Evolutionary conservation across 2,888 invertebrate genomes (phyloP), one percentile per base, ranked within the genome.

Genomic region (Eudasyphora cyanicolor): DNA sequence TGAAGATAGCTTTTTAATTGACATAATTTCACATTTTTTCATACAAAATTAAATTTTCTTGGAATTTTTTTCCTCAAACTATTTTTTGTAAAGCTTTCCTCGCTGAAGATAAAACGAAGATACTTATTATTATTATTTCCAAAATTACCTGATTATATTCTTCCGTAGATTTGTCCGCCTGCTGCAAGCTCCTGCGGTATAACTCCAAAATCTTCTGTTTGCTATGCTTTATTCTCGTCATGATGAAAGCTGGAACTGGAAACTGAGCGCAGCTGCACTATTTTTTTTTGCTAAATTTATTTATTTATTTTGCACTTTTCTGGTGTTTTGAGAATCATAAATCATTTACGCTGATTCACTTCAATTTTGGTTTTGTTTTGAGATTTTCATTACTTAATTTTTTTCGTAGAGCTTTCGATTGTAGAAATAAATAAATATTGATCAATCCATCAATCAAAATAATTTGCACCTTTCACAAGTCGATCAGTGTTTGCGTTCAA

Each of bases 391-490:
- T 62, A 38, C 14, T 45, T 29, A 17, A n/a, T 45, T 54, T n/a
- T 70, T 42, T 74, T 71, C 62, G 35, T 69, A n/a, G n/a, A n/a
- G n/a, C n/a, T n/a, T 49, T 67, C 24, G 14, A 12, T 14, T 27
- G n/a, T 3, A 19, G 12, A 21, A 54, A 17, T 17, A 54, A 57
- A 57, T 21, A 24, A 45, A 32, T 35, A 38, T 60, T 49, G 74
- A 69, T 35, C 6, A 12, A 21, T 57, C 19, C 49, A 79, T 79
- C 82, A 79, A 82, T 82, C 78, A 78, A 32, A 57, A 57, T 45
- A 75, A 71, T 82, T 82, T 78, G 49, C 82, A 82, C 82, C 82
- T 76, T 79, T 76, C 76, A 79, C 32, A 73, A 73, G 76, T n/a
- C 64, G 69, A 70, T 29, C 64, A 69, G 12, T 57, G 12, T 62